Evolutionary conservation across 2,888 invertebrate species (phyloP), one percentile per base, ranked within the genome.

Genomic region (Erebia epiphron): DNA sequence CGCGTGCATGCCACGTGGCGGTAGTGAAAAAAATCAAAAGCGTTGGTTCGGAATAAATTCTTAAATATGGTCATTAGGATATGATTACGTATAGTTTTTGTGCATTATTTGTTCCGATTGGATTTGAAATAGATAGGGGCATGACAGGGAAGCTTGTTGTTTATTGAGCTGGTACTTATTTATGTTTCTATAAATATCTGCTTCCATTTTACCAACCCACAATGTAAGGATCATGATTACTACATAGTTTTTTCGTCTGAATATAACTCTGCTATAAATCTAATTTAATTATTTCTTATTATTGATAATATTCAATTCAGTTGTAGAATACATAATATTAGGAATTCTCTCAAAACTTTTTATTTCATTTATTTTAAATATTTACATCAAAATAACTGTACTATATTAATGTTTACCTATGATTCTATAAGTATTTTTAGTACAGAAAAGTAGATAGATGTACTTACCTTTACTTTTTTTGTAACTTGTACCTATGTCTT

Each of bases 1-100:
- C 92, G 87, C 91, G 92, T 86, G 92, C 71, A 73, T 67, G 89
- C 77, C 92, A 90, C 92, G 92, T 91, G 92, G 79, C 84, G 69
- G 18, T 68, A 79, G 80, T 88, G 87, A 83, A 88, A 43, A 35
- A 61, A 89, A 88, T 85, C 87, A 86, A 86, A 89, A 88, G 92
- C 91, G 92, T 90, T 82, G 84, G 86, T 83, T 84, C 75, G 89
- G 86, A 92, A 92, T 91, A 88, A 91, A 88, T 86, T 82, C 85
- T 82, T 91, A 90, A 92, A 92, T 89, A 85, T 85, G 84, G 82
- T 91, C 87, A 92, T 92, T 92, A 91, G 81, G 85, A 84, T 85
- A 86, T 86, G 87, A 87, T 89, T 87, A 88, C 86, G 79, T 84
- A 67, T 78, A 67, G 71, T 86, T 86, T 85, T 85, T 81, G 76